These are phyloP conservation scores for Asobara japonica DNA, from an alignment of 1,140 invertebrate species.

Conservation along the genomic window DNA sequence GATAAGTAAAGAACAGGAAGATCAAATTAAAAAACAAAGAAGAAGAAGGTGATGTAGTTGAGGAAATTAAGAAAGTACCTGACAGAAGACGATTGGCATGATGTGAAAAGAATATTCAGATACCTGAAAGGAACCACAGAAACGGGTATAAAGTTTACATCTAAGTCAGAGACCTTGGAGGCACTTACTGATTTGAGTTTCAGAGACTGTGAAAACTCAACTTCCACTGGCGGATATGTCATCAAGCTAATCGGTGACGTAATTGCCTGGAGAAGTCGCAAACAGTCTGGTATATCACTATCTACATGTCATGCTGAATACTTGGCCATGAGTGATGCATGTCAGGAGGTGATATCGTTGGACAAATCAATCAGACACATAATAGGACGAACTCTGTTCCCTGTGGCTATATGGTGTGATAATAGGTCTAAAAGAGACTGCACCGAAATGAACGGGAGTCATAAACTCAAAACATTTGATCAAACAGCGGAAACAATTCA, in stretches of 20 bases:
- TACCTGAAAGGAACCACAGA: conserved; percentile 44
- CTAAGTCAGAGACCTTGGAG: conserved; percentile 12
- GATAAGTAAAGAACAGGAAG: conserved; percentile 39
- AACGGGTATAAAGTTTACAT: conserved; percentile 22
- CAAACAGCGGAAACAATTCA: conserved; percentile 15
- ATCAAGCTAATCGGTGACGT: conserved; percentile 21
- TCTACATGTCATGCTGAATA: conserved; percentile 28
- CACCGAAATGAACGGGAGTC: conserved; percentile 20
- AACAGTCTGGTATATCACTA: background rate
- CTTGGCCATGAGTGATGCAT: conserved; percentile 5
- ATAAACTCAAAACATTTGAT: conserved; percentile 30
- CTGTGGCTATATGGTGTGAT: conserved; percentile 21
- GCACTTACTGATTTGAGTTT: conserved; percentile 30
- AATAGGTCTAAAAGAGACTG: conserved; percentile 20
- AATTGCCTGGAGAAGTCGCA: conserved; percentile 28
- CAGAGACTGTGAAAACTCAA: conserved; percentile 22
- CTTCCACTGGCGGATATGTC: conserved; percentile 18
- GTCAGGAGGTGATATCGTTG: conserved; percentile 2
- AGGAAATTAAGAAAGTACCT: conserved; percentile 20
- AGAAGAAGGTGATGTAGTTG: conserved; percentile 27
- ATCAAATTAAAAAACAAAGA: conserved; percentile 31
- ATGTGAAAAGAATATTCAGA: conserved; percentile 34
- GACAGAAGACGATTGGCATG: conserved; percentile 30
- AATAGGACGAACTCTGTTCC: conserved; percentile 16
- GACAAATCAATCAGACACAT: conserved; percentile 9